Conservation (phyloP, 1,140 invertebrate genomes). For the Drosophila rufa region DNA sequence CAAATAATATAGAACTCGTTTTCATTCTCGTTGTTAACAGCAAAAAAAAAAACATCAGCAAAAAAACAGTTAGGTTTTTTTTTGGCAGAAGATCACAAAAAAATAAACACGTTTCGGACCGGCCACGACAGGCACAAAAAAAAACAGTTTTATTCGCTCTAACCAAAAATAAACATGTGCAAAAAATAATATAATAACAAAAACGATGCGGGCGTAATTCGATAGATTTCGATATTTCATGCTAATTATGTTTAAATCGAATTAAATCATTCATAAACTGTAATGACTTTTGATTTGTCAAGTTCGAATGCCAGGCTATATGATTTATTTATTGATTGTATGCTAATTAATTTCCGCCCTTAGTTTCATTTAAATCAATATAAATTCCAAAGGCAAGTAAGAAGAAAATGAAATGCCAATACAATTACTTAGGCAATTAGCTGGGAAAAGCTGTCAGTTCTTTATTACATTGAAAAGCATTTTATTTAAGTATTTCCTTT, state of each 20-base stretch:
- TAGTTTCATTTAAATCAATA: neutral
- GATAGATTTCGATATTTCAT: slow-evolving; percentile 16
- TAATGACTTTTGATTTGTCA: slow-evolving; percentile 29
- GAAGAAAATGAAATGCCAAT: neutral
- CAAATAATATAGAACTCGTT: slow-evolving; percentile 68
- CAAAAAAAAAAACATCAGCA: slow-evolving; percentile 1
- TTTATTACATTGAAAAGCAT: neutral
- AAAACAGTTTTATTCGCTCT: slow-evolving; percentile 27
- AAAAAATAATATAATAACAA: slow-evolving; percentile 5
- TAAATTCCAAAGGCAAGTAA: neutral
- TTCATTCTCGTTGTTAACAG: slow-evolving; percentile 49
- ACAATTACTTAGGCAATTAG: neutral
- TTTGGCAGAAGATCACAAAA: slow-evolving; percentile 50
- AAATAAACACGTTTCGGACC: slow-evolving; percentile 30
- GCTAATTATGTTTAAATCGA: slow-evolving; percentile 1
- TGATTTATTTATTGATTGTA: slow-evolving; percentile 52
- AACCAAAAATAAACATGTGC: slow-evolving; percentile 30
- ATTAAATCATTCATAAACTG: slow-evolving; percentile 11
- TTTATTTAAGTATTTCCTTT: neutral
- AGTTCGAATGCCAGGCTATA: slow-evolving; percentile 30
- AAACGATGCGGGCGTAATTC: slow-evolving; percentile 16
- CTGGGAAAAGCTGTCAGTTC: neutral
- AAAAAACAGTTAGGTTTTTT: slow-evolving; percentile 72
- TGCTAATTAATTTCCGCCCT: slow-evolving; percentile 61
- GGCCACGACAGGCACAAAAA: slow-evolving; percentile 20